phyloP scores from a whole-genome alignment of 2,888 invertebrate genomes.

The Gymnosoma rotundatum region DNA sequence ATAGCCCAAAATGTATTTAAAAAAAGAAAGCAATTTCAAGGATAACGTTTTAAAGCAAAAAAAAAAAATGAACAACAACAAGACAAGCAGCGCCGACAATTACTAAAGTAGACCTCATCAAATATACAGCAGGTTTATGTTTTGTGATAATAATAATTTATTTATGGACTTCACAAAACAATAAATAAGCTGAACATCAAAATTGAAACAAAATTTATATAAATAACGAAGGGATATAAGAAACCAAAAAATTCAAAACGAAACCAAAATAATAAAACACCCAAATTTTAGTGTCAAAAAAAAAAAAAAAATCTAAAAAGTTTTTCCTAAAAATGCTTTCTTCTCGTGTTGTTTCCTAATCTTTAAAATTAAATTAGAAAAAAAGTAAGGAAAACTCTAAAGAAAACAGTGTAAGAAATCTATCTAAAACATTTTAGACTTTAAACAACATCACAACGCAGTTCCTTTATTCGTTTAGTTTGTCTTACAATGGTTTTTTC shows the following conservation, averaged over 20 bases:
- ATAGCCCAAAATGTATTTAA: slow-evolving; percentile 14
- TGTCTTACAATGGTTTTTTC: slow-evolving; percentile 45
- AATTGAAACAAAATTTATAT: no score
- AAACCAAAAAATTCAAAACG: no score
- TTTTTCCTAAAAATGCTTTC: background rate
- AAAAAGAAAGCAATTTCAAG: slow-evolving; percentile 15
- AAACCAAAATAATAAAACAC: no score
- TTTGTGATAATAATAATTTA: slow-evolving; percentile 17
- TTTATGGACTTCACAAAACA: no score
- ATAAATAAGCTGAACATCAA: no score
- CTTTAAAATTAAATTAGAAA: slow-evolving; percentile 31
- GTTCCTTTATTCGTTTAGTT: slow-evolving; percentile 12
- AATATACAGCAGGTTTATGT: slow-evolving; percentile 12
- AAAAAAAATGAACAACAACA: slow-evolving; percentile 3
- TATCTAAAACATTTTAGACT: slow-evolving; percentile 34
- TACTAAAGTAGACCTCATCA: slow-evolving; percentile 6
- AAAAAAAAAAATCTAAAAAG: slow-evolving; percentile 4
- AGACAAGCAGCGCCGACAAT: background rate
- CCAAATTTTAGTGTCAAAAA: no score
- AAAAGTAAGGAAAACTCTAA: background rate
- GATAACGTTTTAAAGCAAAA: slow-evolving; percentile 3
- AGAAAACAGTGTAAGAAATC: background rate
- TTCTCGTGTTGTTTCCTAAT: slow-evolving; percentile 9
- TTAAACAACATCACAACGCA: slow-evolving; percentile 26
- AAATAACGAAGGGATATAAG: no score